phyloP scores from a whole-genome alignment of 2,113 vertebrate genomes.

The Isichthys henryi region DNA sequence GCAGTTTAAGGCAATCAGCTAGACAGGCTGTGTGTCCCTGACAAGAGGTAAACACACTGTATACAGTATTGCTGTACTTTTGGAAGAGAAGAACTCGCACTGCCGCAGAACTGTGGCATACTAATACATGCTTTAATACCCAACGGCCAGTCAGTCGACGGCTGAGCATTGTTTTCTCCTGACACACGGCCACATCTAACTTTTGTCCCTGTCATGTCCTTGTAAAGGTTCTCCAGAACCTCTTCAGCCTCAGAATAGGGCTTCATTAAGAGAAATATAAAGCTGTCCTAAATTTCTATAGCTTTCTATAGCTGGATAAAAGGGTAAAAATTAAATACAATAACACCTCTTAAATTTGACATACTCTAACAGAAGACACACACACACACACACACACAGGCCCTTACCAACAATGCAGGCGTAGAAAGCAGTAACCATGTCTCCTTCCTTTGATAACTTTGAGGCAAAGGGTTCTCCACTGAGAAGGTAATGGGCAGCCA shows the following conservation, averaged over 20 bases:
- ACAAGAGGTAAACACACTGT: neutral
- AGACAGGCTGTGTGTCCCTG: neutral
- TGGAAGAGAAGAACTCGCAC: neutral
- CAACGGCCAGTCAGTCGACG: neutral
- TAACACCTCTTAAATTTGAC: neutral
- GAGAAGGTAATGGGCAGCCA: constrained; percentile 60
- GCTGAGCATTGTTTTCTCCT: neutral
- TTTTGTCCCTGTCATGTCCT: neutral
- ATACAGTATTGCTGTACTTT: neutral
- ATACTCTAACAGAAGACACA: neutral
- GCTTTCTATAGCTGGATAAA: neutral
- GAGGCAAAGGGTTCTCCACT: constrained; percentile 78
- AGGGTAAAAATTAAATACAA: neutral
- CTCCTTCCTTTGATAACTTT: constrained; percentile 79
- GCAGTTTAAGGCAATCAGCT: neutral
- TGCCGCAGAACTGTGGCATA: neutral
- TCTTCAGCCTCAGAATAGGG: neutral
- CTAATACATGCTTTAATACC: neutral
- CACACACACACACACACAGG: neutral
- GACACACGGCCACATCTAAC: neutral
- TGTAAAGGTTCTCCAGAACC: neutral
- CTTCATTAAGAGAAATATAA: neutral
- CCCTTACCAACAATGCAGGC: constrained; percentile 78
- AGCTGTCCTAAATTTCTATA: neutral
- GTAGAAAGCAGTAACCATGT: constrained; percentile 80